Evolutionary conservation across 2,888 invertebrate species (phyloP).

Genomic region (Marasmarcha lunaedactyla): DNA sequence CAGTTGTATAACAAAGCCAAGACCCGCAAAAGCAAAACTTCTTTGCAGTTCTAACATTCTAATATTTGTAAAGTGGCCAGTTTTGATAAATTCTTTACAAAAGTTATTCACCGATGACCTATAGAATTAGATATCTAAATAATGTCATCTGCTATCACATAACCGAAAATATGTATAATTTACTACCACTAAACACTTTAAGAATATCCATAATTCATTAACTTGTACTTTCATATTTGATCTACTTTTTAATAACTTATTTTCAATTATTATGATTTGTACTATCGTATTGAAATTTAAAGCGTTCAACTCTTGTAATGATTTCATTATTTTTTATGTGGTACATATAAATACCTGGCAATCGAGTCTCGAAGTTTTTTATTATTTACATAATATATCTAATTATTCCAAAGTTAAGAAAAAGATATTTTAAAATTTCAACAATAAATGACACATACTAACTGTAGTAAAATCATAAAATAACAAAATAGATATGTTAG

Average conservation of each 20-base stretch:
- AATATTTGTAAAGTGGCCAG: too few species aligned
- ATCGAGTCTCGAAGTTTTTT: conserved; percentile 19
- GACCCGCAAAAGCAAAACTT: conserved; percentile 10
- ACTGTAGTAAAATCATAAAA: conserved; percentile 28
- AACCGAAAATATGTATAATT: neutral
- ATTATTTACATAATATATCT: conserved; percentile 28
- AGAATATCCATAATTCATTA: neutral
- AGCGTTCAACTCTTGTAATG: neutral
- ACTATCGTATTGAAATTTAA: conserved; percentile 1
- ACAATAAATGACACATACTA: conserved; percentile 36
- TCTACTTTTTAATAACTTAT: neutral
- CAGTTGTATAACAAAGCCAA: conserved; percentile 36
- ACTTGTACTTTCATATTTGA: neutral
- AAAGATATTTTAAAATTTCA: conserved; percentile 35
- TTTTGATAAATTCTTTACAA: too few species aligned
- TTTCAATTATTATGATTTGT: conserved; percentile 1
- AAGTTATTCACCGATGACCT: too few species aligned
- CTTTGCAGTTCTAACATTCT: too few species aligned
- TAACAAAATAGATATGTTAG: conserved; percentile 12
- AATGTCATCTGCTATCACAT: neutral
- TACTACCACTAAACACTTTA: neutral
- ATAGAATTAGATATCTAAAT: too few species aligned
- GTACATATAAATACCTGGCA: conserved; percentile 35
- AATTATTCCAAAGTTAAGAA: conserved; percentile 29
- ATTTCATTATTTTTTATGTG: conserved; percentile 18